Evolutionary conservation across 2,797 vertebrate species (phyloP), one percentile per base, ranked within the genome.

Genomic region (Vespertilio murinus): DNA sequence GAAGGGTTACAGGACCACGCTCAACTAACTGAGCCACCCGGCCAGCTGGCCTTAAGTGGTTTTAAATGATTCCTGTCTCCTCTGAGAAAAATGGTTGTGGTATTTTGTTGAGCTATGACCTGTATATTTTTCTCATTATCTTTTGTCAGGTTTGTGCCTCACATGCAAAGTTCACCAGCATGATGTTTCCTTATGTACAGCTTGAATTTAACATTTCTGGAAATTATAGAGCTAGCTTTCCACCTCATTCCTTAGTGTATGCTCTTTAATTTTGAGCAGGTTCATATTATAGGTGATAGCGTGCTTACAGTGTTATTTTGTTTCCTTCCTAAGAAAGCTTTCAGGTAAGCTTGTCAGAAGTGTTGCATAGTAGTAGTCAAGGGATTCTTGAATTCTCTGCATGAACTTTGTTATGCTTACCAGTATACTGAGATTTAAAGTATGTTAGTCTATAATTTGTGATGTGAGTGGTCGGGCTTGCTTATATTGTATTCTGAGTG

Each of bases 301-400:
- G 18, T 18, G 17, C 30, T 84, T 88, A 65, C 22, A 1, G 22
- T 88, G 38, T 20, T 67, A 1, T 22, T 35, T 49, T 0, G 61
- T 61, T 38, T 94, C 64, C 64, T 88, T 94, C 59, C 52, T 89
- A 83, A 92, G 78, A 95, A 91, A 87, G 20, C 61, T 93, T 94
- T 79, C 47, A 88, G 67, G 96, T 93, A 67, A 81, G 42, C 47
- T 93, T 82, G 5, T 97, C 77, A 88, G 18, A 69, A 94, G 90
- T 3, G 25, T 16, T 82, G 74, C 40, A 56, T 88, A 70, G 67
- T 82, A 95, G 70, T 82, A 94, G 67, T 65, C 47, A 18, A 0
- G 30, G 78, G 93, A 40, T 75, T 94, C 64, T 91, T 95, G 65
- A 91, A 23, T 97, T 95, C 94, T 97, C 45, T 2, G 22, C 30